Evolutionary conservation across 2,888 invertebrate genomes (phyloP), one percentile per base, ranked within the genome.

Genomic region (Coenonympha glycerion): DNA sequence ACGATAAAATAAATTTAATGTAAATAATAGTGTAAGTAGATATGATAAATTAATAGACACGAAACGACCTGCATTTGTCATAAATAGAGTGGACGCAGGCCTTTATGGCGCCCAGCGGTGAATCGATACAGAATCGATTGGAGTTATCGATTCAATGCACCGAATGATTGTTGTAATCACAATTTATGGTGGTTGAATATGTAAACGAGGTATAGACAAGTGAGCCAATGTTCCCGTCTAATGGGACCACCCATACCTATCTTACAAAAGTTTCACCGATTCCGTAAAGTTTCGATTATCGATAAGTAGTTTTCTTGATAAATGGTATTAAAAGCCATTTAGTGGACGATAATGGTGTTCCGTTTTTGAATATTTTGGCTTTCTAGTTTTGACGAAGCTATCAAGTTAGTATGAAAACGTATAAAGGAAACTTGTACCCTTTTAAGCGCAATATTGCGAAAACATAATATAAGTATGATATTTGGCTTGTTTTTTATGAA

Each of bases 131-230:
- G 46, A 57, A 49, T 39, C 33, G 28, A 55, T 49, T 47, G 33
- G 33, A 49, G 15, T 36, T 75, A 78, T 78, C 78, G 78, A 73
- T 76, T 68, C 67, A 72, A 74, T 66, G 73, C 71, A 77, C 77
- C 80, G 73, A 68, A 75, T 79, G 79, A 83, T 83, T 82, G 76
- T 73, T 65, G 74, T 82, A 81, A 84, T 81, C 82, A 79, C 81
- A 83, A 85, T 85, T 85, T 85, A 85, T 82, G 78, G 71, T 75
- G 71, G 71, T 75, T 70, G 79, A 65, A 80, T 79, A 83, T 82
- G 81, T 82, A 82, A 83, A 81, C 75, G 76, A 80, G 66, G 65
- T 53, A 55, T 67, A 66, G 71, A 73, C 73, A 74, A 73, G 73
- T 73, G 66, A 72, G 65, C 68, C 68, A 66, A 66, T 73, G 68